Evolutionary conservation across 2,113 vertebrate genomes (phyloP), one percentile per base, ranked within the genome.

Genomic region (Myrmecophaga tridactyla): DNA sequence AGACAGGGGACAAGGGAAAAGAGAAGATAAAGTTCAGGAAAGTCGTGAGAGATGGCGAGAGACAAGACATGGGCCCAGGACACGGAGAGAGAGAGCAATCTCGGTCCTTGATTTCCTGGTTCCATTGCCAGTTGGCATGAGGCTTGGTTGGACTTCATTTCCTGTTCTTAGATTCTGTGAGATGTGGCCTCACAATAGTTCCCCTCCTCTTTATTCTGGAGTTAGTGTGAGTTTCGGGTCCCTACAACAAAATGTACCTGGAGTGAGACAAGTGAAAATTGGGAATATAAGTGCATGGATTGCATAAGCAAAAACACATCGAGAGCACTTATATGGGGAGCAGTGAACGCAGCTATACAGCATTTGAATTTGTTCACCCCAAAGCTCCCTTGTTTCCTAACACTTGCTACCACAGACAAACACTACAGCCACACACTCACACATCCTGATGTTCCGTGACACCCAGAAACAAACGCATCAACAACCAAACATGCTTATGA

Each of bases 181-280:
- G 53, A 73, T 29, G 60, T 85, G 85, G 84, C 41, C 70, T 97
- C 81, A 93, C 76, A 87, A 69, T 36, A 92, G 69, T 82, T 21
- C 1, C 34, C 69, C 48, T 29, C 46, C 56, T 62, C 58, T 76
- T 94, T 93, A 95, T 94, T 90, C 96, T 93, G 87, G 41, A 94
- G 80, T 21, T 36, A 82, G 27, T 77, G 31, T 92, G 82, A 90
- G 65, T 63, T 96, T 97, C 90, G 92, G 81, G 90, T 96, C 81
- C 85, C 73, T 90, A 81, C 46, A 69, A 92, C 36, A 75, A 92
- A 96, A 84, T 92, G 72, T 93, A 97, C 90, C 69, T 72, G 82
- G 81, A 95, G 53, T 95, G 90, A 97, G 65, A 95, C 65, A 92
- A 95, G 76, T 88, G 72, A 94, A 95, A 96, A 90, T 27, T 93